Evolutionary conservation across 2,797 vertebrate genomes (phyloP), one percentile per base, ranked within the genome.

Genomic region (Menidia menidia): DNA sequence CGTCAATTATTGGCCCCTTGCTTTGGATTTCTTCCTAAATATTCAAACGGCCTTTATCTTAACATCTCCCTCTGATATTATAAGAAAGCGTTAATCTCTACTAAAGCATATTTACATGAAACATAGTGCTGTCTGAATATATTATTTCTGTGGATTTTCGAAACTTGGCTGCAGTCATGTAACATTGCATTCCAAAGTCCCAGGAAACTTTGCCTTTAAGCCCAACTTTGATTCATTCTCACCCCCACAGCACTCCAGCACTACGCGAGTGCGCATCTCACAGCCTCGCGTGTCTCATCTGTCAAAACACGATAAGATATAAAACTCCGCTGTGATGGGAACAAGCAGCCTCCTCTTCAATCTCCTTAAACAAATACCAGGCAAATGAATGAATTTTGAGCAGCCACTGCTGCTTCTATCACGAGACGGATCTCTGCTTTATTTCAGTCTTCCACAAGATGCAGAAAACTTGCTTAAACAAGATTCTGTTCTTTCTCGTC

Each of bases 381-480:
- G 84, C 87, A 93, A 93, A 93, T 92, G 86, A 91, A 93, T 92
- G 89, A 89, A 92, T 93, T 93, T 86, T 91, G 88, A 94, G 54
- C 86, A 93, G 92, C 83, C 66, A 60, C 67, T 5, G 68, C 83
- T 51, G 69, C 74, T 61, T 68, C 81, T 89, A 92, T 93, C 89
- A 25, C 64, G 59, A 65, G 75, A 79, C 81, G 9, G 58, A 91
- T 90, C 88, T 90, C 63, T 65, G 80, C 83, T 88, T 91, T 89
- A 86, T 89, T 90, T 89, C 57, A 62, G 68, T 83, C 77, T 75
- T 83, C 78, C 33, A 6, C 56, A 71, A 61, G 82, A 86, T 77
- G 80, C 69, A 33, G 79, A 82, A 78, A 85, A 87, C 82, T 92
- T 87, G 77, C 84, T 89, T 73, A 75, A 82, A 89, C 88, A 86